Base-by-base conservation (phyloP, 2,888 invertebrate species). In the Laspeyria flexula region DNA sequence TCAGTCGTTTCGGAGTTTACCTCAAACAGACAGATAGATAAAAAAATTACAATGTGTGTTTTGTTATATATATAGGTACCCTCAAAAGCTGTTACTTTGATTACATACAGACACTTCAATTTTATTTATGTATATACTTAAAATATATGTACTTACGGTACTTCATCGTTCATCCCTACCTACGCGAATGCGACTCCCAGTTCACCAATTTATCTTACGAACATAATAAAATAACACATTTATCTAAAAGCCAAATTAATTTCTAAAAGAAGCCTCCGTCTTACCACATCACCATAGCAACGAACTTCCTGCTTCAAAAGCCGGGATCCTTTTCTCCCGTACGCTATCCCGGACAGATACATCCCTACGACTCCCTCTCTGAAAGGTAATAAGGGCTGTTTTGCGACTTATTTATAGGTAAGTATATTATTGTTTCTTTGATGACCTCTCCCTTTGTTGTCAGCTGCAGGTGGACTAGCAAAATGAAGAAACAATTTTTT, bases 381-480 rank as follows among this genome's bases (percentile, higher is more conserved):
- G 51, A 47, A 51, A 54, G 44, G 53, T 56, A 69, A 65, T 63
- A 66, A 61, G 59, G 59, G 57, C 43, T 57, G 55, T 64, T 61
- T 52, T 61, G 42, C 9, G 59, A 57, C 53, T 47, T 64, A 54
- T 62, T 65, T 67, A 65, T 62, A 39, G 43, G 47, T 60, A 62
- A 60, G 51, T 62, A 55, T 45, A 57, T 68, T 68, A 65, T 68
- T 67, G 49, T 67, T 65, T 62, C 56, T 62, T 65, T 68, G 62
- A 68, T 68, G 67, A 68, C 55, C 65, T 54, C 60, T 48, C 52
- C 48, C 62, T 65, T 64, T 66, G 66, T 64, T 66, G 66, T 67
- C 66, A 66, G 54, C 48, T 53, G 49, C 67, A 66, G 60, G 52
- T 60, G 29, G 33, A 35, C 45, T 34, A 43, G 11, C 37, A 50